phyloP scores from a whole-genome alignment of 1,140 invertebrate species.

The Drosophila kohkoa region DNA sequence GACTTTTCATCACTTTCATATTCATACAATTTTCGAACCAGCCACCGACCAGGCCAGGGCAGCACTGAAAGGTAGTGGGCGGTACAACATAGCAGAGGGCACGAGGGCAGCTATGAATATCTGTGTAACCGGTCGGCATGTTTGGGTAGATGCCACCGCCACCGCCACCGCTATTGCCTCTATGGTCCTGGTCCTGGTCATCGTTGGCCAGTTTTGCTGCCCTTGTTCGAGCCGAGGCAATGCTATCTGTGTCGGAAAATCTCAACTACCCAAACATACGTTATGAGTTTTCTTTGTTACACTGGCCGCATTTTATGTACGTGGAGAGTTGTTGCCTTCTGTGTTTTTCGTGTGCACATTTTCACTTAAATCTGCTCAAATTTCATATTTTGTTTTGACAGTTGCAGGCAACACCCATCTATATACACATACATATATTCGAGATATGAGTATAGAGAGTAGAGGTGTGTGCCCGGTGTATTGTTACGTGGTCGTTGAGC shows the following conservation, averaged over 20 bases:
- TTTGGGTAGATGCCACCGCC: not conserved
- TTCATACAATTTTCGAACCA: slow-evolving; percentile 76
- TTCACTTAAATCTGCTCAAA: slow-evolving; percentile 69
- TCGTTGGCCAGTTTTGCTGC: slow-evolving; percentile 24
- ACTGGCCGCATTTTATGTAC: slow-evolving; percentile 33
- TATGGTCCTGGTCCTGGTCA: slow-evolving; percentile 24
- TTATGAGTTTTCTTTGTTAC: slow-evolving; percentile 76
- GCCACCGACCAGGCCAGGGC: not conserved
- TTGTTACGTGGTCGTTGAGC: slow-evolving; percentile 37
- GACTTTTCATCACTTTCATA: slow-evolving; percentile 82
- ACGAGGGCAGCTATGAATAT: slow-evolving; percentile 23
- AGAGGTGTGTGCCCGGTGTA: not conserved
- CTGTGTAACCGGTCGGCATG: slow-evolving; percentile 33
- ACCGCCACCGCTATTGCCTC: too few relatives aligned
- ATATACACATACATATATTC: not conserved
- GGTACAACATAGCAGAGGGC: not conserved
- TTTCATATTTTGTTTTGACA: slow-evolving; percentile 76
- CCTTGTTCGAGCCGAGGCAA: slow-evolving; percentile 27
- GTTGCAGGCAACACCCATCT: slow-evolving; percentile 22
- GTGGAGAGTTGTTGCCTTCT: not conserved
- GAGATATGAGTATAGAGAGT: too few relatives aligned
- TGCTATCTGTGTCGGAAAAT: slow-evolving; percentile 80
- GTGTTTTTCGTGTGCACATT: slow-evolving; percentile 45
- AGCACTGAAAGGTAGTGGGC: not conserved
- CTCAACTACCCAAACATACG: slow-evolving; percentile 73